Conservation (phyloP, 2,113 vertebrate genomes). For the Tricholaema leucomelas region DNA sequence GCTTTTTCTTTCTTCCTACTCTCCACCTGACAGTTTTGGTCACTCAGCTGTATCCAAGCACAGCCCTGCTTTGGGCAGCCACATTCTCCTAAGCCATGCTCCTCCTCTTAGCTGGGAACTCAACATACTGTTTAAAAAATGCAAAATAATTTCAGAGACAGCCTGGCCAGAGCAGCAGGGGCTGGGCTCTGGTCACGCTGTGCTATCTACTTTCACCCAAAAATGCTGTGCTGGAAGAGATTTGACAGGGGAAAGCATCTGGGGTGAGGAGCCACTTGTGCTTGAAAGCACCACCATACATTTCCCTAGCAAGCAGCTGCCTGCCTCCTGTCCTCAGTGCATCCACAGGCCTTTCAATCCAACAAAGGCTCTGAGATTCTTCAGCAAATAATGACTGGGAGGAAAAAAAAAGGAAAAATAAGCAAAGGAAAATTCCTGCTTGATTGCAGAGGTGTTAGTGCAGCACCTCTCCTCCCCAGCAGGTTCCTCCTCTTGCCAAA, state of each 20-base stretch:
- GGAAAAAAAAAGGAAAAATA: neutral
- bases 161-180: neutral
- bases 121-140: neutral
- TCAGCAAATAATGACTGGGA: neutral
- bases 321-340: neutral
- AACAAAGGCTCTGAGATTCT: neutral
- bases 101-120: neutral
- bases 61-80: too few relatives aligned
- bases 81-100: neutral
- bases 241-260: neutral
- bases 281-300: neutral
- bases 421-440: neutral
- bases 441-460: conserved; percentile 28
- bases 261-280: neutral
- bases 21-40: too few relatives aligned
- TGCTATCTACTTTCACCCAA: neutral
- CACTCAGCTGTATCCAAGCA: too few relatives aligned
- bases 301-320: neutral
- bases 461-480: neutral
- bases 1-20: too few relatives aligned
- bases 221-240: neutral
- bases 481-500: neutral
- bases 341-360: neutral
- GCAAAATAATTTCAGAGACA: neutral
- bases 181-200: neutral